phyloP scores from a whole-genome alignment of 2,888 invertebrate species.

The Axea sp. region DNA sequence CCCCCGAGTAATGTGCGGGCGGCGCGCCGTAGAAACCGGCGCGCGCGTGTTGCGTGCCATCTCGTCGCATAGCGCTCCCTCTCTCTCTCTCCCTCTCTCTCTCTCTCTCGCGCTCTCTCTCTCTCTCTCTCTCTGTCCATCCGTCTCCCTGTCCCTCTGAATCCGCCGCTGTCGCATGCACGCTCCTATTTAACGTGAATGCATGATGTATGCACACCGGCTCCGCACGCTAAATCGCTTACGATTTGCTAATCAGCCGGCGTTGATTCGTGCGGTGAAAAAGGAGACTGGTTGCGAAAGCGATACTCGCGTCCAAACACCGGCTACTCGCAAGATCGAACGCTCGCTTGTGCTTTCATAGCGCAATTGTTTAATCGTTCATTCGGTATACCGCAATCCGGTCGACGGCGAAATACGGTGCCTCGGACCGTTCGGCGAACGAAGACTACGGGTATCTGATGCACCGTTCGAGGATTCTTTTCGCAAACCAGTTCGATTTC shows the following conservation, averaged over 20 bases:
- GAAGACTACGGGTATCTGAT: no score
- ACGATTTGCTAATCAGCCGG: constrained; percentile 33
- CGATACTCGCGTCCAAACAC: background rate
- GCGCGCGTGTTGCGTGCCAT: constrained; percentile 46
- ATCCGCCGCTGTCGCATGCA: constrained; percentile 23
- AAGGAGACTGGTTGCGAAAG: constrained; percentile 1
- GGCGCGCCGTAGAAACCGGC: constrained; percentile 58
- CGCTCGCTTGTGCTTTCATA: no score
- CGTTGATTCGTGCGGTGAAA: constrained; percentile 9
- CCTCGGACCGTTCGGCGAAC: no score
- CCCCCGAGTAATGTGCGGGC: constrained; percentile 59
- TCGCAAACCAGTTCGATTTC: no score
- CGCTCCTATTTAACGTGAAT: constrained; percentile 42
- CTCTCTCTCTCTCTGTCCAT: constrained; percentile 1
- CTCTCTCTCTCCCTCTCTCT: no score
- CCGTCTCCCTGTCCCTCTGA: background rate
- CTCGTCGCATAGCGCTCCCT: no score
- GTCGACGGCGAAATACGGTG: no score
- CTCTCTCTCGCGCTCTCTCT: no score
- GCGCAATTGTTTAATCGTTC: no score
- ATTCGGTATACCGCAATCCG: no score
- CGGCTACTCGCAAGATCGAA: background rate
- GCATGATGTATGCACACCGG: constrained; percentile 42
- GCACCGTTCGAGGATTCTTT: no score
- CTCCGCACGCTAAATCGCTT: constrained; percentile 26